Conservation (phyloP, 1,140 invertebrate species). For the Rhyzopertha dominica region DNA sequence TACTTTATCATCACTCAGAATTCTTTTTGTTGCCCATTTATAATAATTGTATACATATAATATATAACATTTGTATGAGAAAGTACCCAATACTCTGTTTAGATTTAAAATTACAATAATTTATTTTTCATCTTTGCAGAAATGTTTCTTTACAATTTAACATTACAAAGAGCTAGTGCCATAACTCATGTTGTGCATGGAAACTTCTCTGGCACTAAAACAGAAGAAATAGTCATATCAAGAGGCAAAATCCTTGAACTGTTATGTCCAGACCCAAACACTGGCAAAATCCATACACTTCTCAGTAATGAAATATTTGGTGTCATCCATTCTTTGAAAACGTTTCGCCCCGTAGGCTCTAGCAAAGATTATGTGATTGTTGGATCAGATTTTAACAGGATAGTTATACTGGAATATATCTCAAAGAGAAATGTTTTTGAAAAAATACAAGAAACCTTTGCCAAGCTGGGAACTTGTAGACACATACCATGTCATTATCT, state of each 20-base stretch:
- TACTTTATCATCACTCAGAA: too few species aligned
- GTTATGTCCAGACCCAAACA: constrained; percentile 92
- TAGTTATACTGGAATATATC: constrained; percentile 98
- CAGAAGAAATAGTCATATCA: constrained; percentile 95
- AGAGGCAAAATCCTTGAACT: constrained; percentile 93
- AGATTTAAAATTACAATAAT: too few species aligned
- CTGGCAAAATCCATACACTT: constrained; percentile 96
- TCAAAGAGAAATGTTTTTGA: constrained; percentile 92
- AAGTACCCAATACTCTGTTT: too few species aligned
- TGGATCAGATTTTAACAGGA: constrained; percentile 96
- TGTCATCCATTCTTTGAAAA: constrained; percentile 90
- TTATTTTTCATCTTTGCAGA: too few species aligned
- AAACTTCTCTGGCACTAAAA: constrained; percentile 96
- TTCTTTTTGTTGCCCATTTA: too few species aligned
- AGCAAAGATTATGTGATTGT: constrained; percentile 98
- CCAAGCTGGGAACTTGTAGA: constrained; percentile 95
- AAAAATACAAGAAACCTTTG: constrained; percentile 98
- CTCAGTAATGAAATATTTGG: constrained; percentile 96
- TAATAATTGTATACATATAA: too few species aligned
- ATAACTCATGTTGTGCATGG: constrained; percentile 98
- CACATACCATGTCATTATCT: constrained; percentile 99
- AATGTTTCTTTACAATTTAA: constrained; percentile 99
- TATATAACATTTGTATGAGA: too few species aligned
- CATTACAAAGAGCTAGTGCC: constrained; percentile 91
- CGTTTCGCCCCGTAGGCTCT: constrained; percentile 93